Evolutionary conservation across 2,113 vertebrate species (phyloP).

Genomic region (Oplegnathus fasciatus): DNA sequence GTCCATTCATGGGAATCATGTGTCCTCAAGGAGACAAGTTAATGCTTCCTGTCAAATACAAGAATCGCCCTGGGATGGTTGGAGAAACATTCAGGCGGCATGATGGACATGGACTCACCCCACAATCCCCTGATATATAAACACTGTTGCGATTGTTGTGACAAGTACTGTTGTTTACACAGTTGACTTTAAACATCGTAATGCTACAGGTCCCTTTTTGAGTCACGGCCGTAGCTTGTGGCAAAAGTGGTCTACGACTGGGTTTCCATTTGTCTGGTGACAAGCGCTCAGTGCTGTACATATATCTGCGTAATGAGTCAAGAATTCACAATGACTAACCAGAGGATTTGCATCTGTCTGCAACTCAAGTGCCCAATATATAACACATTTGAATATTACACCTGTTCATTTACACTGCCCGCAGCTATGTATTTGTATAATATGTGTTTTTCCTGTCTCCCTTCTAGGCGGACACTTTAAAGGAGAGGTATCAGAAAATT

Average conservation of each 20-base stretch:
- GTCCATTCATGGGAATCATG: not conserved
- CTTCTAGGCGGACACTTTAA: slow-evolving; percentile 93
- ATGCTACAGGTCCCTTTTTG: not conserved
- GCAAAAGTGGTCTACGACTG: not conserved
- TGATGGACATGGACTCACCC: not conserved
- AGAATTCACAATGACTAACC: not conserved
- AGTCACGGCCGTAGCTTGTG: not conserved
- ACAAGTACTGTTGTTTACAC: not conserved
- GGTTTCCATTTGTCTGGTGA: not conserved
- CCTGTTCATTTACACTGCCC: not conserved
- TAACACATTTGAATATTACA: slow-evolving; percentile 16
- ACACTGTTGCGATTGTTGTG: not conserved
- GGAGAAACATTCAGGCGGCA: not conserved
- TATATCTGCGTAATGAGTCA: slow-evolving; percentile 3
- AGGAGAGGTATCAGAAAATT: slow-evolving; percentile 98
- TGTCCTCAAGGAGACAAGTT: not conserved
- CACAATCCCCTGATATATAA: not conserved
- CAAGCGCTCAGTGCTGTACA: not conserved
- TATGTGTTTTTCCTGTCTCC: not conserved
- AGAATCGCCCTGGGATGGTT: not conserved
- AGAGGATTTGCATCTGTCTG: slow-evolving; percentile 22
- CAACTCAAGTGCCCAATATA: not conserved
- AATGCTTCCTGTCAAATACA: not conserved
- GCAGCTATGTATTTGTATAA: not conserved
- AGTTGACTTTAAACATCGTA: not conserved